These are phyloP conservation scores for Calameuta pallipes DNA, from an alignment of 2,888 invertebrate species.

Conservation along the genomic window DNA sequence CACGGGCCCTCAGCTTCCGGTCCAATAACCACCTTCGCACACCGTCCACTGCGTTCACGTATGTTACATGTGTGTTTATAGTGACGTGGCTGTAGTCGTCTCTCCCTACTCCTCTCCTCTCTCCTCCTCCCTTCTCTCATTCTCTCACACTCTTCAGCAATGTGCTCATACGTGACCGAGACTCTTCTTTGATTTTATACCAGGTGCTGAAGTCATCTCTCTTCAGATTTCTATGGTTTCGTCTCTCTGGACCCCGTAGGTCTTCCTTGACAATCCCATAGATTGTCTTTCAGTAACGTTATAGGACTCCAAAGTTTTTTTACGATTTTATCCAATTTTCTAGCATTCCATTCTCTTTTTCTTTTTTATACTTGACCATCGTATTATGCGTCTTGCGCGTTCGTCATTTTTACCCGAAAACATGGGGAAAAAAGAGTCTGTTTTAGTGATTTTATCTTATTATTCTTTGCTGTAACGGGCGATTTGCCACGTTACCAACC, in stretches of 20 bases:
- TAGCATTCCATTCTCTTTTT: no score
- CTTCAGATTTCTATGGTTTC: background rate
- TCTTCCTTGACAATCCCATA: background rate
- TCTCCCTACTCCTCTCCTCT: background rate
- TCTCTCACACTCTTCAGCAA: background rate
- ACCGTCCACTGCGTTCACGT: slow-evolving; percentile 1
- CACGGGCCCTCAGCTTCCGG: slow-evolving; percentile 34
- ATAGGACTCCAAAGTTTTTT: background rate
- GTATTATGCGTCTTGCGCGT: no score
- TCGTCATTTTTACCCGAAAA: no score
- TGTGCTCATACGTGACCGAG: background rate
- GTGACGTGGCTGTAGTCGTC: background rate
- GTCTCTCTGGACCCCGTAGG: background rate
- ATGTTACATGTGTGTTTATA: background rate
- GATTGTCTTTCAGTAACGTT: background rate
- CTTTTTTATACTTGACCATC: no score
- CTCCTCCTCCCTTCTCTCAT: background rate
- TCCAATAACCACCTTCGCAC: slow-evolving; percentile 33
- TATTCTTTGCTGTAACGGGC: background rate
- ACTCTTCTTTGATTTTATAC: slow-evolving; percentile 1
- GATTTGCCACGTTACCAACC: background rate
- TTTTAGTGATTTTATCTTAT: background rate
- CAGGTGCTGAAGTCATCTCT: background rate
- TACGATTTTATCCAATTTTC: no score
- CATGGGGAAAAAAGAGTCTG: no score